Evolutionary conservation across 1,140 invertebrate species (phyloP).

Genomic region (Papilio xuthus): DNA sequence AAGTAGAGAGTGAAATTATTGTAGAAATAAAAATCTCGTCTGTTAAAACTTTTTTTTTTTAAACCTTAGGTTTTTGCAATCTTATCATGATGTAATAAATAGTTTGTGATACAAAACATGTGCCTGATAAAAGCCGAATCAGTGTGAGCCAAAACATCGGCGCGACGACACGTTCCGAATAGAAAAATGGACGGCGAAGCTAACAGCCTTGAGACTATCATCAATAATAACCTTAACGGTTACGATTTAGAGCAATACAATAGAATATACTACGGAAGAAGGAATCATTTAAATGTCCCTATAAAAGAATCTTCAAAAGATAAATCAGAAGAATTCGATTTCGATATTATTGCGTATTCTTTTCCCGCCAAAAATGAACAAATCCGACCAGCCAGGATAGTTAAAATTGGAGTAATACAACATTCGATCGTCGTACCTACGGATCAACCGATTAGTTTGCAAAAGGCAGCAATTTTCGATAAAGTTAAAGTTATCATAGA

Average conservation of each 20-base stretch:
- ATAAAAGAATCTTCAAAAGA: conserved; percentile 66
- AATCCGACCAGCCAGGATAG: conserved; percentile 86
- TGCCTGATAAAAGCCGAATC: conserved; percentile 9
- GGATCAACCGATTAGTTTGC: conserved; percentile 87
- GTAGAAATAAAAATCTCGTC: not conserved
- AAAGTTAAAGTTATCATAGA: conserved; percentile 92
- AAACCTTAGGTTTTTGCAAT: conserved; percentile 12
- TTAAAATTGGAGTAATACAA: conserved; percentile 94
- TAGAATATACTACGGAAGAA: conserved; percentile 88
- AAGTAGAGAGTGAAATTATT: too few species aligned
- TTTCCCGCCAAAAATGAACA: conserved; percentile 86
- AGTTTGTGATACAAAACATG: conserved; percentile 14
- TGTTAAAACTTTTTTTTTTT: not conserved
- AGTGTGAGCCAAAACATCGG: conserved; percentile 4
- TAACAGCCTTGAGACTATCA: conserved; percentile 70
- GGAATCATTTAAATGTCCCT: conserved; percentile 62
- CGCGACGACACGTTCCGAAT: not conserved
- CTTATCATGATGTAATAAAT: conserved; percentile 33
- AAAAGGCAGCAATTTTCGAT: conserved; percentile 91
- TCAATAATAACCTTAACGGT: conserved; percentile 77
- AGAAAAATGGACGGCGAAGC: conserved; percentile 69
- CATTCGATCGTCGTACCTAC: conserved; percentile 92
- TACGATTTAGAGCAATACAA: conserved; percentile 88
- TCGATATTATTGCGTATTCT: conserved; percentile 90
- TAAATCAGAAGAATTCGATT: conserved; percentile 81